Evolutionary conservation across 1,140 invertebrate species (phyloP).

Genomic region (Papilio polyxenes): DNA sequence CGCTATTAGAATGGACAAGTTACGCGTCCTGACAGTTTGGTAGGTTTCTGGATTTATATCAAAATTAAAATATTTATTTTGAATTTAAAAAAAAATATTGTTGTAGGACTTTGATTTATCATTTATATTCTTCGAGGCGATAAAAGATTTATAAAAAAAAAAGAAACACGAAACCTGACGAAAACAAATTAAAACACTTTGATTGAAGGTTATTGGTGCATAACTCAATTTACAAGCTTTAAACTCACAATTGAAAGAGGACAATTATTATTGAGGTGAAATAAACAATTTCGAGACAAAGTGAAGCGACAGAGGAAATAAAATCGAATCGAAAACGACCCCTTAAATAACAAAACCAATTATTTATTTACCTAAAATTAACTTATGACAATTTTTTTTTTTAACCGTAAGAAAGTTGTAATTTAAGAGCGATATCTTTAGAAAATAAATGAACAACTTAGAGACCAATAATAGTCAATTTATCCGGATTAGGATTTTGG

Average conservation of each 20-base stretch:
- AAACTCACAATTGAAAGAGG: neutral
- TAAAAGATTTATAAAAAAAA: neutral
- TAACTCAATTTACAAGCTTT: neutral
- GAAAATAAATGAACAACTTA: no score
- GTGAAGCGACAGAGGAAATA: neutral
- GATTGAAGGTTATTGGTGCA: neutral
- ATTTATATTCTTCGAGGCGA: no score
- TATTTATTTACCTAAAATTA: no score
- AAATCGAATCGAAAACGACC: neutral
- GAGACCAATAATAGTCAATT: no score
- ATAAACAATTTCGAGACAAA: neutral
- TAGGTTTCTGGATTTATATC: neutral
- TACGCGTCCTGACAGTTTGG: neutral
- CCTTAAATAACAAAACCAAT: no score
- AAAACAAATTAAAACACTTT: neutral
- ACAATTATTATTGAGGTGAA: neutral
- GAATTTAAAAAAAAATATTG: no score
- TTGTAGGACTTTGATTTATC: no score
- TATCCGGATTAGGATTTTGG: no score
- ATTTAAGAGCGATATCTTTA: no score
- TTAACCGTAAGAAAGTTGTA: no score
- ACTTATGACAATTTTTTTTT: no score
- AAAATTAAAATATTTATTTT: no score
- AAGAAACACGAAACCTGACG: neutral
- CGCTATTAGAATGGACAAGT: neutral